phyloP scores from a whole-genome alignment of 2,888 invertebrate species.

The Choreutis nemorana region DNA sequence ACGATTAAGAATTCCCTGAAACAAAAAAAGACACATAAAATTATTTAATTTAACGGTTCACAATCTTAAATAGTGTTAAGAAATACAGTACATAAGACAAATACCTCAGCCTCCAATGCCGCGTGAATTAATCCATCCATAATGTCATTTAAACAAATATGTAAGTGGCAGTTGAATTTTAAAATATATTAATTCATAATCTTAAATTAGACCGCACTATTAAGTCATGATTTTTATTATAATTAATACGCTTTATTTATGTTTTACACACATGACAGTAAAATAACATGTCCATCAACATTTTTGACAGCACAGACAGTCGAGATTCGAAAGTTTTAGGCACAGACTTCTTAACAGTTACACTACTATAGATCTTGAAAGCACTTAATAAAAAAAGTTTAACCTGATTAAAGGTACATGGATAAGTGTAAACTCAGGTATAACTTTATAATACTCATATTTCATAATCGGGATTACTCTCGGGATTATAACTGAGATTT shows the following conservation, averaged over 20 bases:
- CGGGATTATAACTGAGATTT: no score
- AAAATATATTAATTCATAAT: constrained; percentile 53
- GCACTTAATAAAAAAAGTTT: no score
- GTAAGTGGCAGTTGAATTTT: constrained; percentile 45
- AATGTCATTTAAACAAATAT: constrained; percentile 60
- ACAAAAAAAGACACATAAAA: constrained; percentile 19
- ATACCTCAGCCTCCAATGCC: constrained; percentile 66
- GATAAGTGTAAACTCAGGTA: no score
- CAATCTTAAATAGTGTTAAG: constrained; percentile 12
- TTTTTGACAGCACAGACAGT: constrained; percentile 44
- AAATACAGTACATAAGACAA: constrained; percentile 33
- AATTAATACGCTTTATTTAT: constrained; percentile 64
- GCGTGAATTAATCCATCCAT: constrained; percentile 68
- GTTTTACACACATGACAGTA: constrained; percentile 65
- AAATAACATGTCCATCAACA: constrained; percentile 64
- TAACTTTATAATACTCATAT: no score
- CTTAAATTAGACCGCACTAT: constrained; percentile 49
- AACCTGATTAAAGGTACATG: no score
- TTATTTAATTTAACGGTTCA: background rate
- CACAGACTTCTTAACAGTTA: no score
- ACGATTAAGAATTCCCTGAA: constrained; percentile 56
- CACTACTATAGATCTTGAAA: no score
- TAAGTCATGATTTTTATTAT: constrained; percentile 63
- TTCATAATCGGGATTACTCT: no score
- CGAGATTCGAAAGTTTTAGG: constrained; percentile 2